Percentiles rank a stretch among this genome's conserved stretches.
These are phyloP conservation scores for Typhlomys cinereus DNA, from an alignment of 2,113 vertebrate genomes.

Conservation along the genomic window DNA sequence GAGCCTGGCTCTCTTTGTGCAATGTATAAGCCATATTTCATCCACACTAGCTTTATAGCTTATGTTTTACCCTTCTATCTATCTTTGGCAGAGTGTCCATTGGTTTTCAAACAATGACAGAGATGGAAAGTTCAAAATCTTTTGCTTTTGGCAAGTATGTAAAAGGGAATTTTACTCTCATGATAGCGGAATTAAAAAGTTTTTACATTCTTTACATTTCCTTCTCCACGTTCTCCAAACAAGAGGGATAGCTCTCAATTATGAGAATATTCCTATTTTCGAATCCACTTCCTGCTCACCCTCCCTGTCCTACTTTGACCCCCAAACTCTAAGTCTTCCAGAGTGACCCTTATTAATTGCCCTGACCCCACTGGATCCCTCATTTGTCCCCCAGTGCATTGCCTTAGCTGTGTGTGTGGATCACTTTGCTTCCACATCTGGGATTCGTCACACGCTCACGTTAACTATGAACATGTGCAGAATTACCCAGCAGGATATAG, in stretches of 20 bases:
- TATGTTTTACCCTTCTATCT: neutral
- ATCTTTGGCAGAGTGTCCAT: neutral
- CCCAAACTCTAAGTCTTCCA: slow-evolving; percentile 28
- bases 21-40: neutral
- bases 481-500: slow-evolving; percentile 83
- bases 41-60: neutral
- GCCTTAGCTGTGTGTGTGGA: slow-evolving; percentile 82
- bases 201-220: neutral
- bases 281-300: neutral
- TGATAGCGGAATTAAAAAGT: neutral
- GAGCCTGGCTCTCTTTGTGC: neutral
- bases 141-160: neutral
- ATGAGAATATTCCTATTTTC: neutral
- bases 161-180: neutral
- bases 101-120: neutral
- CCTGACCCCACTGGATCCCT: slow-evolving; percentile 76
- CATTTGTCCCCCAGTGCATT: slow-evolving; percentile 81
- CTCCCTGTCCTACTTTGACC: neutral
- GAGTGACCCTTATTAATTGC: slow-evolving; percentile 73
- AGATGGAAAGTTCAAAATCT: neutral
- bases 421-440: slow-evolving; percentile 85
- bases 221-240: neutral
- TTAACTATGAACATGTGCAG: slow-evolving; percentile 84
- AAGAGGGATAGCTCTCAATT: neutral
- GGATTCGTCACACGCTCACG: slow-evolving; percentile 82